Evolutionary conservation across 2,113 vertebrate genomes (phyloP).

Genomic region (Oreotrochilus melanogaster): DNA sequence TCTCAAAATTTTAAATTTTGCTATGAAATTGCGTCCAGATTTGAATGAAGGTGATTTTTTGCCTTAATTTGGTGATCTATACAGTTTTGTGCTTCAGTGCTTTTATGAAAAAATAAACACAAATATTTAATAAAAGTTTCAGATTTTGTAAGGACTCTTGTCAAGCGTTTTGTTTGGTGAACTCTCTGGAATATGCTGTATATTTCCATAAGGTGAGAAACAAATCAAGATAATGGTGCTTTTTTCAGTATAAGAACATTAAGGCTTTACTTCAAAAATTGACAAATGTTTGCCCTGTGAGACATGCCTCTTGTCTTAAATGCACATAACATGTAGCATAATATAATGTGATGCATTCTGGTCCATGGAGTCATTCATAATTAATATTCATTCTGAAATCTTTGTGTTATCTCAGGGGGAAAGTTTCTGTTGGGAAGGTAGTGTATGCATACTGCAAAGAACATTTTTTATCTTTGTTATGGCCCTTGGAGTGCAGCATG

Average conservation of each 20-base stretch:
- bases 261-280: background rate
- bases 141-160: background rate
- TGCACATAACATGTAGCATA: background rate
- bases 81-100: background rate
- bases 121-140: background rate
- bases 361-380: background rate
- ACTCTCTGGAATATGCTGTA: background rate
- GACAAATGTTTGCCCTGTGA: background rate
- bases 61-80: background rate
- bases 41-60: background rate
- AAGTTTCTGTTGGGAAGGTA: background rate
- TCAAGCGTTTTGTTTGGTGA: background rate
- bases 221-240: background rate
- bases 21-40: background rate
- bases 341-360: background rate
- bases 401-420: background rate
- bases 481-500: background rate
- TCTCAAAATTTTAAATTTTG: background rate
- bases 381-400: background rate
- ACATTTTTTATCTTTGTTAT: background rate
- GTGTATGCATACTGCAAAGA: background rate
- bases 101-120: background rate
- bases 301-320: background rate
- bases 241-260: background rate
- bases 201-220: background rate